phyloP scores from a whole-genome alignment of 1,140 invertebrate genomes.

The Bombyx mandarina region DNA sequence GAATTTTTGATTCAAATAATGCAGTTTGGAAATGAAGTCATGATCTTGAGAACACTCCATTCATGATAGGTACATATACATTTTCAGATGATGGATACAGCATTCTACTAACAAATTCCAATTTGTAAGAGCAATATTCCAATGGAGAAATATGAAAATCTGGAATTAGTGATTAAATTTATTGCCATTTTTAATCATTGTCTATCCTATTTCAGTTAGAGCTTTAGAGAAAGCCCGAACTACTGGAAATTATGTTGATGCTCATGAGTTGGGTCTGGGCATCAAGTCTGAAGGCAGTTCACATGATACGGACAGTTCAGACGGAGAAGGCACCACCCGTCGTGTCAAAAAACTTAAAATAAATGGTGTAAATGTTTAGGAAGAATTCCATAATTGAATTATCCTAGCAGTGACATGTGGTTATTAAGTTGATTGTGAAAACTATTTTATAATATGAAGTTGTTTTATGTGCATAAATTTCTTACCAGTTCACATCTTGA shows the following conservation, averaged over 20 bases:
- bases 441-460: no score
- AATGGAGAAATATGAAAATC: background rate
- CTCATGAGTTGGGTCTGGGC: constrained; percentile 56
- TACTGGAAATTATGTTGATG: constrained; percentile 74
- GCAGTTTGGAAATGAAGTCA: no score
- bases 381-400: background rate
- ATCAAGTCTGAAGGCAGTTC: constrained; percentile 67
- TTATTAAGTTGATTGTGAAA: no score
- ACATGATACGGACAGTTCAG: constrained; percentile 67
- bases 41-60: no score
- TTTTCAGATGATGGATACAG: no score
- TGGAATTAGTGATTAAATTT: background rate
- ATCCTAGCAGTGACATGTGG: no score
- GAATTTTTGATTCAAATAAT: no score
- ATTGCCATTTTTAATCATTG: constrained; percentile 1
- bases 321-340: constrained; percentile 64
- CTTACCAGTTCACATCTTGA: no score
- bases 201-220: constrained; percentile 67
- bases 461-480: no score
- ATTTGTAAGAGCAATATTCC: no score
- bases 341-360: constrained; percentile 69
- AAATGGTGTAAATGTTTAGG: constrained; percentile 55
- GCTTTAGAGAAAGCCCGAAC: constrained; percentile 77
- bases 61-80: no score
- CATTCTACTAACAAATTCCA: no score